Evolutionary conservation across 2,888 invertebrate species (phyloP), one percentile per base, ranked within the genome.

Genomic region (Cinara cedri): DNA sequence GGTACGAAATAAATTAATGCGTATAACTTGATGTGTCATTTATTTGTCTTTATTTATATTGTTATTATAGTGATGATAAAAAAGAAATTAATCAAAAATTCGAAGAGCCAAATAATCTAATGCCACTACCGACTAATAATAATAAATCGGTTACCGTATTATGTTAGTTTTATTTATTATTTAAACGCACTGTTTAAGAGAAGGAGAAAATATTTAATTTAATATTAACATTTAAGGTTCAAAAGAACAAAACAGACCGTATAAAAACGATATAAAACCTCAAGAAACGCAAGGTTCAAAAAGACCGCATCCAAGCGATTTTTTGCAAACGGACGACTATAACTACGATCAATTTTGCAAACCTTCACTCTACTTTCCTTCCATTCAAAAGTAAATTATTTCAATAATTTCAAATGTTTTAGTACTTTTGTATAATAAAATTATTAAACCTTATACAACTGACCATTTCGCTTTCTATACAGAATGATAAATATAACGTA

Each of bases 241-340:
- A 9, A 49, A 57, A 66, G 51, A 21, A 19, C 46, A 16, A 19
- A 21, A n/a, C 19, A 76, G 55, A 57, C 10, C 8, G 0, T 4
- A 26, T 13, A 44, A 44, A 63, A 75, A 54, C n/a, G 44, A 75
- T 42, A 21, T 21, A 19, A 51, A 51, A 63, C 34, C 42, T 16
- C 63, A 75, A 65, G 57, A 65, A 42, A 44, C 24, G 2, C 65
- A 55, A 55, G 42, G 66, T 44, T 54, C 60, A 14, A 76, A 76
- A 66, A 46, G 75, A 76, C 66, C 65, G 24, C 44, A 44, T 16
- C 65, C 75, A 0, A 66, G 66, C 46, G 55, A 44, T 19, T 55
- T 65, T 24, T 76, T 26, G 1, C 74, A 74, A 26, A 16, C 24
- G 3, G 51, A 16, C 19, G 66, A 82, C 89, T 83, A 83, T 85